Evolutionary conservation across 1,140 invertebrate species (phyloP), one percentile per base, ranked within the genome.

Genomic region (Chymomyza costata): DNA sequence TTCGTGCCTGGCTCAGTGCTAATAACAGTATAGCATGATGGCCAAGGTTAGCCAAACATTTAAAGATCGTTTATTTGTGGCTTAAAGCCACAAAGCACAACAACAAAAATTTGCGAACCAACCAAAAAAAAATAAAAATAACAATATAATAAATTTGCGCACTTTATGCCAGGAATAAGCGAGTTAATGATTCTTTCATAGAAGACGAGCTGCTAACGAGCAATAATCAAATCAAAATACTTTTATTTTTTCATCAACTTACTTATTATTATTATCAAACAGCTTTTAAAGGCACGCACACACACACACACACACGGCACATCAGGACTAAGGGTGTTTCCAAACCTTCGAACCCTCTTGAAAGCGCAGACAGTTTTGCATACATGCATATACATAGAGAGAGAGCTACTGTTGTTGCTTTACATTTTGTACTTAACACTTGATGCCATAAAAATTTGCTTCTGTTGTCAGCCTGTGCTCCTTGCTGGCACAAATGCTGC

Each of bases 191-290:
- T 69, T 76, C 71, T 71, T 69, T 76, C 51, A 65, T 1, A 37
- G 18, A 37, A 32, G 46, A 18, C 14, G 17, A 30, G 41, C 30
- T 10, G 74, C 73, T 80, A 80, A 80, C 73, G 73, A 80, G 73
- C 73, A 80, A 80, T 80, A 80, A 80, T 80, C 73, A 80, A 80
- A 80, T 80, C 73, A 80, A 73, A 67, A 78, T 67, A 82, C 70
- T 82, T 71, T 70, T n/a, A n/a, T n/a, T n/a, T 63, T 59, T 70
- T 73, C 67, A 71, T 65, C 63, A 69, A 58, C 54, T 34, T 58
- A 50, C 55, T 47, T 18, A 34, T n/a, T n/a, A n/a, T n/a, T n/a
- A n/a, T n/a, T n/a, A n/a, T n/a, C 16, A 41, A 57, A 65, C 56
- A 65, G 61, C 61, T 64, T 19, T 50, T 65, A 63, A 67, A 45